A percentile compares a stretch with the other conserved stretches of the same genome.
These are phyloP conservation scores for Heliangelus exortis DNA, from an alignment of 2,797 vertebrate species.

Conservation along the genomic window DNA sequence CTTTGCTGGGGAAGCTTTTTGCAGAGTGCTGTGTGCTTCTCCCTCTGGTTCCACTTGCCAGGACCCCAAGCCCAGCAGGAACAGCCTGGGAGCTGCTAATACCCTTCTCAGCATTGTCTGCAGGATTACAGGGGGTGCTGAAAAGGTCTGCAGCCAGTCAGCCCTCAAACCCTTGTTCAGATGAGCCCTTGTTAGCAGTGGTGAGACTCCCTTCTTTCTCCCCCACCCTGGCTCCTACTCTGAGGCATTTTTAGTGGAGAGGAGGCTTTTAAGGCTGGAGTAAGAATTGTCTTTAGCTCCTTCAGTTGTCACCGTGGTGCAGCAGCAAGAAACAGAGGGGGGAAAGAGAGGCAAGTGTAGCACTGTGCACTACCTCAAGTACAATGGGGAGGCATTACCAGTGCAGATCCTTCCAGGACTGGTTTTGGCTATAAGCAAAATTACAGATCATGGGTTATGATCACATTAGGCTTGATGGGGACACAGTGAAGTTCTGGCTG, in stretches of 20 bases:
- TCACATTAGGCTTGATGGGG: not conserved
- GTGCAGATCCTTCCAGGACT: not conserved
- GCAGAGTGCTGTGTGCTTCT: not conserved
- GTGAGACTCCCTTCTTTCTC: not conserved
- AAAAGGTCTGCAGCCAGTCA: not conserved
- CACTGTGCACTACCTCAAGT: not conserved
- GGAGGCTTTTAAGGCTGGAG: not conserved
- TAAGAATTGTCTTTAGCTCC: not conserved
- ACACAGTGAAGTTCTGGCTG: not conserved
- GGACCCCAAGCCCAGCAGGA: not conserved
- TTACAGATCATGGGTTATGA: accelerated
- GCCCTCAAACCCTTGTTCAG: not conserved
- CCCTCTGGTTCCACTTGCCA: not conserved
- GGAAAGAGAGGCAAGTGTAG: not conserved
- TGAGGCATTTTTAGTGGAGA: not conserved
- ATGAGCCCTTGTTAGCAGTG: not conserved
- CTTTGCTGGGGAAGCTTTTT: not conserved
- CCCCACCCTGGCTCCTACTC: not conserved
- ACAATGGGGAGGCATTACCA: not conserved
- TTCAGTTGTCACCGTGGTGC: not conserved
- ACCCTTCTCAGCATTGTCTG: not conserved
- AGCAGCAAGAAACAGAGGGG: not conserved
- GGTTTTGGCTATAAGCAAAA: not conserved
- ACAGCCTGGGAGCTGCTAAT: not conserved
- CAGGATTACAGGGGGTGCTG: not conserved